Evolutionary conservation across 2,888 invertebrate species (phyloP), one percentile per base, ranked within the genome.

Genomic region (Lomographa bimaculata): DNA sequence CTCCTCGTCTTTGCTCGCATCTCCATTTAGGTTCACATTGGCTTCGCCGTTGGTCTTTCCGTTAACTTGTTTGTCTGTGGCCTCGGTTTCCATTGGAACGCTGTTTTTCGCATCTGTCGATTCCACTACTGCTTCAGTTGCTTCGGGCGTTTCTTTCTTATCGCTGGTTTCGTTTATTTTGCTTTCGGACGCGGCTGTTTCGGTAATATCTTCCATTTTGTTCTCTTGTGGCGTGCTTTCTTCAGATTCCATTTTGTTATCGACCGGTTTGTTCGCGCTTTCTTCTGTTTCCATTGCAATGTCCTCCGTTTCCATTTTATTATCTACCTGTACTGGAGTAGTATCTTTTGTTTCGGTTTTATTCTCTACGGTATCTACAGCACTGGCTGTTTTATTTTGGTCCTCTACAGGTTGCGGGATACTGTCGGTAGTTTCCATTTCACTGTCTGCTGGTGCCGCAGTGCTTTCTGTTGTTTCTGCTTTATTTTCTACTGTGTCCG

Each of bases 21-120:
- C 73, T 3, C 86, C 87, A 28, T 86, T 87, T 41, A 76, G 47
- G 46, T 68, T 74, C 1, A 64, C 60, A 28, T 64, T 62, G 1
- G 66, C 36, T 23, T 78, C 70, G 3, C 85, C 80, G 27, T 86
- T 83, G 1, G 74, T 39, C 50, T 83, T 80, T 1, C 85, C 85
- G 39, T 90, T 89, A 1, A 85, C 52, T 55, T 82, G 73, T 6
- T 67, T 50, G 44, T 79, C 78, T 46, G 64, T 64, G 7, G 53
- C 43, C 19, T 72, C 73, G 24, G 35, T 58, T 14, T 67, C 71
- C 7, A 46, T 39, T 47, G 64, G 63, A 4, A 33, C 51, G 8
- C 64, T 57, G 28, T 61, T 63, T 32, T 51, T n/a, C 9, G 41
- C 46, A 3, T 55, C 60, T 47, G 57, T 64, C 7, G 32, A 16